Evolutionary conservation across 2,888 invertebrate genomes (phyloP).

Genomic region (Sialis fuliginosa): DNA sequence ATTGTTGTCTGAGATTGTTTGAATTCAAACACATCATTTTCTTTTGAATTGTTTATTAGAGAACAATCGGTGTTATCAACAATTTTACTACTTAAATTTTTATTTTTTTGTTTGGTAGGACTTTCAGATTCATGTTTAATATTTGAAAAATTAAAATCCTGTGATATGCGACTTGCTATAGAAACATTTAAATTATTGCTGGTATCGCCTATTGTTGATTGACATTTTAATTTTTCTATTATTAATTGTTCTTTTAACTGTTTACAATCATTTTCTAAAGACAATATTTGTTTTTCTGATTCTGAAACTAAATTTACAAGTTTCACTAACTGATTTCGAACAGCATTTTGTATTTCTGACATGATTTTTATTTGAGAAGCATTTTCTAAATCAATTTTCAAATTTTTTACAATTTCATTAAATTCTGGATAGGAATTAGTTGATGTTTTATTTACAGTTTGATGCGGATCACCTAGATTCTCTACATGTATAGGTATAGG

Average conservation of each 20-base stretch:
- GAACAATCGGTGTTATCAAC: too few relatives aligned
- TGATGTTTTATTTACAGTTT: constrained; percentile 18
- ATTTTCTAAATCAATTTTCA: constrained; percentile 15
- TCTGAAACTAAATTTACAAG: constrained; percentile 17
- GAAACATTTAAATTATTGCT: background rate
- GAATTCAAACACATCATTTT: too few relatives aligned
- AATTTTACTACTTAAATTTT: too few relatives aligned
- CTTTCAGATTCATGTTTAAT: background rate
- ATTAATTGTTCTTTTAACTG: constrained; percentile 13
- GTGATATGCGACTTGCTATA: too few relatives aligned
- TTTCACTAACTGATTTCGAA: constrained; percentile 19
- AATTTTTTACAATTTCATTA: constrained; percentile 15
- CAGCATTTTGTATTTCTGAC: constrained; percentile 18
- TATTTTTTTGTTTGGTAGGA: too few relatives aligned
- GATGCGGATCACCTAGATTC: constrained; percentile 24
- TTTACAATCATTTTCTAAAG: constrained; percentile 23
- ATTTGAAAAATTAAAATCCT: background rate
- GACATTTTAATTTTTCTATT: background rate
- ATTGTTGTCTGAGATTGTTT: too few relatives aligned
- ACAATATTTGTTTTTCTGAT: constrained; percentile 19
- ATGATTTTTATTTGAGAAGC: constrained; percentile 16
- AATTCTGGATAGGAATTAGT: constrained; percentile 18
- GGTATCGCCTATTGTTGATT: background rate
- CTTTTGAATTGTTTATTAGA: too few relatives aligned
- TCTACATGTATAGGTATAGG: constrained; percentile 30